Percentiles rank a stretch among this genome's conserved stretches.
Evolutionary conservation across 2,797 vertebrate species (phyloP).

Genomic region (Selene dorsalis): DNA sequence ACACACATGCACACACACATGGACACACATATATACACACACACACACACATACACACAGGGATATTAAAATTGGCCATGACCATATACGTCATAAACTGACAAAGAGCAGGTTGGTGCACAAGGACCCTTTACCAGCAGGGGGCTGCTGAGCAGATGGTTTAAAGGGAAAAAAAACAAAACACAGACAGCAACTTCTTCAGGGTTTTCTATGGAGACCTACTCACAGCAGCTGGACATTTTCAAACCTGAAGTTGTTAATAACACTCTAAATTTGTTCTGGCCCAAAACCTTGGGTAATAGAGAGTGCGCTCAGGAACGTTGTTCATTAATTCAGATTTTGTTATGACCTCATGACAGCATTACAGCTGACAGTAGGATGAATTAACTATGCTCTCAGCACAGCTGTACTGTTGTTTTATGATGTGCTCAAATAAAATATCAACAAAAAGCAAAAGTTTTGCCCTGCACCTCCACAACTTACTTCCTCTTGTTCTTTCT

Average conservation of each 20-base stretch:
- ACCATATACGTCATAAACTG: slow-evolving; percentile 55
- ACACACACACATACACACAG: slow-evolving; percentile 29
- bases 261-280: slow-evolving; percentile 10
- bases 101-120: slow-evolving; percentile 36
- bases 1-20: slow-evolving; percentile 35
- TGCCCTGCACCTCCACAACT: slow-evolving; percentile 12
- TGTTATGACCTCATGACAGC: background rate
- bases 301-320: background rate
- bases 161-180: slow-evolving; percentile 8
- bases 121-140: slow-evolving; percentile 46
- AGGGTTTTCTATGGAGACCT: slow-evolving; percentile 1
- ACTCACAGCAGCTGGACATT: background rate
- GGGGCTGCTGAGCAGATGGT: slow-evolving; percentile 50
- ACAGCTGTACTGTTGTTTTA: slow-evolving; percentile 11
- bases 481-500: slow-evolving; percentile 33
- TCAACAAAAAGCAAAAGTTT: slow-evolving; percentile 32
- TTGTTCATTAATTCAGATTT: slow-evolving; percentile 6
- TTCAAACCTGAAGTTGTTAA: slow-evolving; percentile 12
- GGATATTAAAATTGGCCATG: slow-evolving; percentile 33
- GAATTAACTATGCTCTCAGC: background rate
- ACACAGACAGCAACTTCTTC: slow-evolving; percentile 11
- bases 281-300: slow-evolving; percentile 5
- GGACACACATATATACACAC: slow-evolving; percentile 18
- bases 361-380: slow-evolving; percentile 3
- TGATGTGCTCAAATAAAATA: slow-evolving; percentile 35